Percentiles rank a stretch among this genome's conserved stretches.
phyloP scores from a whole-genome alignment of 2,797 vertebrate species.

The Crypturellus tataupa region DNA sequence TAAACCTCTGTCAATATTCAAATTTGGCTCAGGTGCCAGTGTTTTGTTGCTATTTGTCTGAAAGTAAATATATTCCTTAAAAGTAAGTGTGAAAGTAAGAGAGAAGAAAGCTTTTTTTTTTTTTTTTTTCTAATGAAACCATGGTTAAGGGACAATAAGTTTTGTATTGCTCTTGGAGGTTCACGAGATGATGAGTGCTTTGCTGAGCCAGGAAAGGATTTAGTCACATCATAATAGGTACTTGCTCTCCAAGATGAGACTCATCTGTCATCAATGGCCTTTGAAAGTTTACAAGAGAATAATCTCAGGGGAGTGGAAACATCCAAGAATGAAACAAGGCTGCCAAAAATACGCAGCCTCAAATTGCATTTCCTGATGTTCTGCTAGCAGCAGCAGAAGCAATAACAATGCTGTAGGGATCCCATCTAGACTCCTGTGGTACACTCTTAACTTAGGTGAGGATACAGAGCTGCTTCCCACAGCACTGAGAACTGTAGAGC shows the following conservation, averaged over 20 bases:
- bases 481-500: not conserved
- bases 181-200: not conserved
- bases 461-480: not conserved
- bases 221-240: not conserved
- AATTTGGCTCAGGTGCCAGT: not conserved
- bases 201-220: not conserved
- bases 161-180: not conserved
- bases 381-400: not conserved
- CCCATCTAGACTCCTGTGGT: conserved; percentile 12
- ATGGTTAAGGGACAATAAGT: not conserved
- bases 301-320: conserved; percentile 15
- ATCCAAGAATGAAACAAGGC: conserved; percentile 12
- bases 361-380: conserved; percentile 5
- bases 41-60: not conserved
- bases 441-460: not conserved
- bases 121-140: not conserved
- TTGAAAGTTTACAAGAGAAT: conserved; percentile 32
- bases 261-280: conserved; percentile 5
- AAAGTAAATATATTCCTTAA: not conserved
- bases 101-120: not conserved
- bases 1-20: not conserved
- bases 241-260: not conserved
- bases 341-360: conserved; percentile 51
- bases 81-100: not conserved
- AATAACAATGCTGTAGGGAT: conserved; percentile 3